phyloP scores from a whole-genome alignment of 2,797 vertebrate species.

The Enteromius fasciolatus region DNA sequence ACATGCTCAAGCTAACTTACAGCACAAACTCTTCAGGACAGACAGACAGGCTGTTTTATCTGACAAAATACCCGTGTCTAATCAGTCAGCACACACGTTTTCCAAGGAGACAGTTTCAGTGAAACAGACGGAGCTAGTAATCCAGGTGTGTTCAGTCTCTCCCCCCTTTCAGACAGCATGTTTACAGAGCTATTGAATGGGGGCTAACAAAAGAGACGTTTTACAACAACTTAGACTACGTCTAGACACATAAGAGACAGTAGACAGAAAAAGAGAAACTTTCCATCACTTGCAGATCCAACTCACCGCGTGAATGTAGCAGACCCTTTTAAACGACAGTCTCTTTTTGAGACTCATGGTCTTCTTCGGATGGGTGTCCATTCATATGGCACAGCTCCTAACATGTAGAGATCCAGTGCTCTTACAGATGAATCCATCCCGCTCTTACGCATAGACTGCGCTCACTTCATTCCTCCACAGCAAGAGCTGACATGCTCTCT shows the following conservation, averaged over 20 bases:
- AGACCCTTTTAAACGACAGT: constrained; percentile 83
- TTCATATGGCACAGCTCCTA: constrained; percentile 33
- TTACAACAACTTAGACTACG: not conserved
- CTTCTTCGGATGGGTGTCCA: constrained; percentile 10
- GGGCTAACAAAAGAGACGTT: constrained; percentile 4
- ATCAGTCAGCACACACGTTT: constrained; percentile 17
- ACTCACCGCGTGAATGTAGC: constrained; percentile 77
- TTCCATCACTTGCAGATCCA: constrained; percentile 62
- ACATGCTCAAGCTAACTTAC: constrained; percentile 44
- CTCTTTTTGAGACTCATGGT: constrained; percentile 82
- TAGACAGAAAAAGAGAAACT: not conserved
- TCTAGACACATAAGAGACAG: constrained; percentile 24
- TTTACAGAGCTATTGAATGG: not conserved
- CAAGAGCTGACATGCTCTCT: constrained; percentile 53
- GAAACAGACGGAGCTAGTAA: constrained; percentile 15
- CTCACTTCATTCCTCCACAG: constrained; percentile 56
- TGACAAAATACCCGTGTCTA: constrained; percentile 12
- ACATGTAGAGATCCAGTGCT: constrained; percentile 28
- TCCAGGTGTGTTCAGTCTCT: constrained; percentile 29
- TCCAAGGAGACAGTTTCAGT: constrained; percentile 16
- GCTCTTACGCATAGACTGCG: constrained; percentile 16
- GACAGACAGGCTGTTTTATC: constrained; percentile 35
- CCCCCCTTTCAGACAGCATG: not conserved
- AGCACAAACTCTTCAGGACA: constrained; percentile 49
- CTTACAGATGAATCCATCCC: constrained; percentile 49